phyloP scores from a whole-genome alignment of 2,797 vertebrate genomes.

The Coranthus polyacanthus region DNA sequence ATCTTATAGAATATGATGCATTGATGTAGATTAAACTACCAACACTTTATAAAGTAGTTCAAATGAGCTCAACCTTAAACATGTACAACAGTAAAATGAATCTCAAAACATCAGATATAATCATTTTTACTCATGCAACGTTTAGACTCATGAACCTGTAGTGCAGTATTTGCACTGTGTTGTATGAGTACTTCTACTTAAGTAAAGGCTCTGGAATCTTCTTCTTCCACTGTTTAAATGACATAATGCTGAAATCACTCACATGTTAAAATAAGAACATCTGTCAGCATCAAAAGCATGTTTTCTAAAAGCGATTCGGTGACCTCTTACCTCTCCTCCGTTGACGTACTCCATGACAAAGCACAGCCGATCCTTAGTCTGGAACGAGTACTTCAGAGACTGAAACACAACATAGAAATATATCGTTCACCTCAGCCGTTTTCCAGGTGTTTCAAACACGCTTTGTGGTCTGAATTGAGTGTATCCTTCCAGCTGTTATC shows the following conservation, averaged over 20 bases:
- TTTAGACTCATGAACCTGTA: too few species aligned
- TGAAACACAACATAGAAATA: constrained; percentile 72
- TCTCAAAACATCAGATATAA: too few species aligned
- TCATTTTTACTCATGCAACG: too few species aligned
- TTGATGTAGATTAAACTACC: too few species aligned
- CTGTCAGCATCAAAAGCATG: constrained; percentile 9
- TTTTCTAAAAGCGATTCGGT: neutral
- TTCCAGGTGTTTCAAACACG: neutral
- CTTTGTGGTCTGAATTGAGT: neutral
- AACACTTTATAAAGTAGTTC: too few species aligned
- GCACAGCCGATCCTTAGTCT: constrained; percentile 98
- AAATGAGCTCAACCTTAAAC: too few species aligned
- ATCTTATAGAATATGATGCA: too few species aligned
- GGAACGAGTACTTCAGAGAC: constrained; percentile 99
- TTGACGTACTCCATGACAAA: constrained; percentile 99
- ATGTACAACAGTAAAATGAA: too few species aligned
- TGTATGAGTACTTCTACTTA: too few species aligned
- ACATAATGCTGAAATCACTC: constrained; percentile 27
- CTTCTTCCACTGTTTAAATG: too few species aligned
- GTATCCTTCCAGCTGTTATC: constrained; percentile 3
- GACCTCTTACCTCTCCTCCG: constrained; percentile 93
- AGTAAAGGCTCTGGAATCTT: too few species aligned
- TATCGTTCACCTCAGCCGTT: neutral
- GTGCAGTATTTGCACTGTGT: too few species aligned
- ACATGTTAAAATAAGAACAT: constrained; percentile 5